Base-by-base conservation (phyloP, 2,797 vertebrate species). In the Syngnathus acus region DNA sequence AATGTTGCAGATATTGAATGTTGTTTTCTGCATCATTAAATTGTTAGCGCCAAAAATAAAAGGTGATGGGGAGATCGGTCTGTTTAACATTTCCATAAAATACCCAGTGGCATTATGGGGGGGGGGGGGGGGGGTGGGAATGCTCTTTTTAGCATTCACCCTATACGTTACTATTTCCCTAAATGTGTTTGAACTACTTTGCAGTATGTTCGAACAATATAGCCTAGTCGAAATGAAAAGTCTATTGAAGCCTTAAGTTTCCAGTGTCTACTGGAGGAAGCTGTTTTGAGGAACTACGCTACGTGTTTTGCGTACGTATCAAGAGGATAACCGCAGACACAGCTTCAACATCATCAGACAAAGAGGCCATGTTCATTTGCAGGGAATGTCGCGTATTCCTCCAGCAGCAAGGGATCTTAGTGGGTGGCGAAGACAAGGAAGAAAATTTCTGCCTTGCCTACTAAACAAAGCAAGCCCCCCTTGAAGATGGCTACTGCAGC, bases 381-480 rank as follows among this genome's bases (percentile, higher is more conserved):
- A 38, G 51, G 50, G 39, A 26, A 43, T 45, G 58, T 62, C 62
- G 50, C 53, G 64, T 37, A 66, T 68, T 71, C 71, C 67, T 67
- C 62, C 50, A 53, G 50, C n/a, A 53, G n/a, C 75, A 68, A 62
- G 59, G 43, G 70, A 2, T 51, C 65, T 69, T 50, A 57, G 72
- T 65, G 74, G 73, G 78, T 45, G 75, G 47, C 19, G 68, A 78
- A 78, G 69, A 72, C 66, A 38, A 32, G 10, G 59, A 55, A 71
- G 69, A 73, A 69, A 69, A 77, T 70, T 71, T 74, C 71, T 21
- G 26, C 55, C 60, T 45, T 43, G 32, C 64, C 42, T 9, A 68
- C 72, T 76, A 75, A 76, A 84, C 82, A 80, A 82, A 79, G 79
- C 78, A 62, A 64, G 62, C 17, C 39, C 75, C 19, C 14, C 38